Base-by-base conservation (phyloP, 1,140 invertebrate species). In the Trichonephila clavipes region DNA sequence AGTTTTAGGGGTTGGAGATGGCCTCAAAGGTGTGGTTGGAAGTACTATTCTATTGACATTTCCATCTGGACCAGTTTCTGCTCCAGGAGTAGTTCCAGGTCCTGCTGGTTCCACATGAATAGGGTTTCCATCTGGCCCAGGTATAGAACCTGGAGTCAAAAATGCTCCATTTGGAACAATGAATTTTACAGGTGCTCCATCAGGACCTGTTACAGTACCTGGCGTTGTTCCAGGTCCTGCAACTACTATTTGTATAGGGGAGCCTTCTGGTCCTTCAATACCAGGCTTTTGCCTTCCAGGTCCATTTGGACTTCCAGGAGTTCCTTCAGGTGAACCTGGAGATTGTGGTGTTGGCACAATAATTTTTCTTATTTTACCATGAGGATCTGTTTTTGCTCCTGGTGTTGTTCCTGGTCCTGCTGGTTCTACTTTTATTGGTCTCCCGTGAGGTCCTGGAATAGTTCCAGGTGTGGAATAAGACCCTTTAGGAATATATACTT, bases 91-190 rank as follows among this genome's bases (percentile, higher is more conserved):
- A 1, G 66, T 59, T n/a, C 88, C 88, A 24, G 88, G 88, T 18
- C 88, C 88, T 59, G n/a, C 88, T 40, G 88, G 88, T 34, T 40
- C 44, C 14, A 90, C 66, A 21, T 77, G 88, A 34, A 90, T 90
- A 24, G 66, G 66, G 7, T 59, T 90, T 58, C 88, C 88, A 51
- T 69, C 58, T n/a, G 88, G 66, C 59, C 66, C 88, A 24, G 40
- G 62, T 77, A 90, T 77, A 4, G 66, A 77, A 6, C 88, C 87
- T 51, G 88, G 87, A 5, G 62, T 90, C n/a, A 58, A 69, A 12
- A 40, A 66, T 69, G 62, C 87, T 21, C 64, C 87, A 40, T 58
- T 88, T 0, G 87, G 87, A 34, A 88, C 61, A 28, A 88, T 72
- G 12, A 69, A 69, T 18, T 69, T 40, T 24, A 44, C 59, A 10